A percentile compares a stretch with the other conserved stretches of the same genome.
phyloP scores from a whole-genome alignment of 2,888 invertebrate genomes.

The Caenorhabditis auriculariae region DNA sequence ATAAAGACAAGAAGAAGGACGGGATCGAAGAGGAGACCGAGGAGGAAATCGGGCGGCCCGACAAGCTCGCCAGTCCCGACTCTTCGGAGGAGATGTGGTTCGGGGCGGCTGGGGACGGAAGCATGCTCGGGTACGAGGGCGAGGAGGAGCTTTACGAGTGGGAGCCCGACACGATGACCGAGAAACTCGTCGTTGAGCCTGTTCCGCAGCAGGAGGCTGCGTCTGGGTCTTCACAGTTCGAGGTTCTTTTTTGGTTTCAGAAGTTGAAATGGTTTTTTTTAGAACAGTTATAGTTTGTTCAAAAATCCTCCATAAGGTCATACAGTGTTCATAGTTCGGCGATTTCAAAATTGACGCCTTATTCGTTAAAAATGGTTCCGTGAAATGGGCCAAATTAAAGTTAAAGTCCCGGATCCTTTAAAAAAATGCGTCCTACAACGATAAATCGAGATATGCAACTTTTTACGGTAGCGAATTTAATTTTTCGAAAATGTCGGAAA shows the following conservation, averaged over 20 bases:
- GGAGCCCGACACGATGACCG: constrained; percentile 30
- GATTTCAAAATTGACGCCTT: too few species aligned
- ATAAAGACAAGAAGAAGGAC: constrained; percentile 29
- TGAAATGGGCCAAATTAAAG: too few species aligned
- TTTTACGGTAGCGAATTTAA: too few species aligned
- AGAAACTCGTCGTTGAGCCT: constrained; percentile 28
- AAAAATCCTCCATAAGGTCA: too few species aligned
- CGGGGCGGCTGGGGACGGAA: constrained; percentile 12
- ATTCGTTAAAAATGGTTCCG: too few species aligned
- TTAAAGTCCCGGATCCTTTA: too few species aligned
- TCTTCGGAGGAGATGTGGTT: constrained; percentile 27
- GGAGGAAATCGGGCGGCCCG: constrained; percentile 26
- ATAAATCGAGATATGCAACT: too few species aligned
- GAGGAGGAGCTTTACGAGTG: constrained; percentile 35
- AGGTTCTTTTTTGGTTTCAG: background rate
- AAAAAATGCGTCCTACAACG: too few species aligned
- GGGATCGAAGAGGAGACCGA: constrained; percentile 31
- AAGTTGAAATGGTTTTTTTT: background rate
- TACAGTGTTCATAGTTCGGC: too few species aligned
- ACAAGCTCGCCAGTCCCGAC: constrained; percentile 26
- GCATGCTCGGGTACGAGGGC: constrained; percentile 29
- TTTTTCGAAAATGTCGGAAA: too few species aligned
- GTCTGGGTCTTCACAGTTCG: background rate
- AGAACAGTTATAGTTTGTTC: too few species aligned
- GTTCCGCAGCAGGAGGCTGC: too few species aligned